Conservation (phyloP, 2,888 invertebrate species). For the Hydraecia micacea region DNA sequence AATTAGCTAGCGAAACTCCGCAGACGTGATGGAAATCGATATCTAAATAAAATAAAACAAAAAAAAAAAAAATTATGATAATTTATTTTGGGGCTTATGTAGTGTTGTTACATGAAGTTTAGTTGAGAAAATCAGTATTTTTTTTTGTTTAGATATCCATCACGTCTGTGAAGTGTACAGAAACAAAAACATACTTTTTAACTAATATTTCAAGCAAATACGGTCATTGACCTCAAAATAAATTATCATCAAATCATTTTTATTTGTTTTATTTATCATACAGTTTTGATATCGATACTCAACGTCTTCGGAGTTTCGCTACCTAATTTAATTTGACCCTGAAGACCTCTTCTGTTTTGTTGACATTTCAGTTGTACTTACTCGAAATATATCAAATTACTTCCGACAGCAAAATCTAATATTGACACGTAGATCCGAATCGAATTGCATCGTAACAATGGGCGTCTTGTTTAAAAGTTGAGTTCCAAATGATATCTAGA, state of each 20-base stretch:
- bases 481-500: conserved; percentile 72
- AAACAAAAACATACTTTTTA: not conserved
- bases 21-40: not conserved
- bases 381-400: conserved; percentile 81
- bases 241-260: not conserved
- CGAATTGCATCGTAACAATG: conserved; percentile 77
- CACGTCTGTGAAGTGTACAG: not conserved
- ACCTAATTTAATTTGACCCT: not conserved
- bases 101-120: not conserved
- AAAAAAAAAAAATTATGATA: not conserved
- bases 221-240: not conserved
- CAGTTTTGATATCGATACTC: not conserved
- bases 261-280: not conserved
- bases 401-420: conserved; percentile 79
- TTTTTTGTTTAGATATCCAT: no score
- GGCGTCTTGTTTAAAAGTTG: conserved; percentile 70
- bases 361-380: conserved; percentile 60
- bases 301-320: not conserved
- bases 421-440: conserved; percentile 79
- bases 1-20: not conserved
- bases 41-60: not conserved
- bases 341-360: conserved; percentile 42
- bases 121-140: not conserved
- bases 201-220: not conserved
- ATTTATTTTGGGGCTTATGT: not conserved